Evolutionary conservation across 2,888 invertebrate species (phyloP).

Genomic region (Invenusta paracnida): DNA sequence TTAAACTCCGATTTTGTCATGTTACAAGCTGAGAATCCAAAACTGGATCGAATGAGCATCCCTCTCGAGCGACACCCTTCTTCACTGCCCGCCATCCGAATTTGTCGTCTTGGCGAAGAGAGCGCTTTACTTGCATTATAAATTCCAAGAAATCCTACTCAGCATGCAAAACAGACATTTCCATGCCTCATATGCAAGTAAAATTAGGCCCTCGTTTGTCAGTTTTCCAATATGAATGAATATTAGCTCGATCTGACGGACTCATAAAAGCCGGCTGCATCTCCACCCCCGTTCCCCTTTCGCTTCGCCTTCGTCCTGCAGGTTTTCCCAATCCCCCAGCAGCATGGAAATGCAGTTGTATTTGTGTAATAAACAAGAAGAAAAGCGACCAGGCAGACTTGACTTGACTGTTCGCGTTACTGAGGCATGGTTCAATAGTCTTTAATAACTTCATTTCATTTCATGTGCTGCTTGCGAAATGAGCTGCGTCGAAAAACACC

Average conservation of each 20-base stretch:
- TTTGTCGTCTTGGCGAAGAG: background rate
- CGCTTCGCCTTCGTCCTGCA: too few relatives aligned
- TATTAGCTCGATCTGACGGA: background rate
- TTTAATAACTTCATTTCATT: background rate
- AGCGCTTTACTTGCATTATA: background rate
- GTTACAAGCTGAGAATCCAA: background rate
- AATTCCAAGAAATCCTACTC: background rate
- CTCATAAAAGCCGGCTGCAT: background rate
- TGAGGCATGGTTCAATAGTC: background rate
- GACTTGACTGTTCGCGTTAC: background rate
- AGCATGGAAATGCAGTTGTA: background rate
- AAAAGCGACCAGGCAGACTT: background rate
- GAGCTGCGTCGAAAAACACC: background rate
- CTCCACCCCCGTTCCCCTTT: too few relatives aligned
- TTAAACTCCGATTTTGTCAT: background rate
- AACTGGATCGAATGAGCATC: background rate
- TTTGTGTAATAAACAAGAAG: background rate
- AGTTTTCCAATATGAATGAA: background rate
- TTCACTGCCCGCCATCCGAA: background rate
- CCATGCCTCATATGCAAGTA: background rate
- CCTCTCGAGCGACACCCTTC: background rate
- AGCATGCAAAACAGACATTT: background rate
- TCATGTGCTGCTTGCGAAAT: background rate
- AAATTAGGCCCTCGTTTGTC: background rate
- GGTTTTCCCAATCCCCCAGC: background rate